Base-by-base conservation (phyloP, 2,113 vertebrate species). In the Petrocephalus microphthalmus region DNA sequence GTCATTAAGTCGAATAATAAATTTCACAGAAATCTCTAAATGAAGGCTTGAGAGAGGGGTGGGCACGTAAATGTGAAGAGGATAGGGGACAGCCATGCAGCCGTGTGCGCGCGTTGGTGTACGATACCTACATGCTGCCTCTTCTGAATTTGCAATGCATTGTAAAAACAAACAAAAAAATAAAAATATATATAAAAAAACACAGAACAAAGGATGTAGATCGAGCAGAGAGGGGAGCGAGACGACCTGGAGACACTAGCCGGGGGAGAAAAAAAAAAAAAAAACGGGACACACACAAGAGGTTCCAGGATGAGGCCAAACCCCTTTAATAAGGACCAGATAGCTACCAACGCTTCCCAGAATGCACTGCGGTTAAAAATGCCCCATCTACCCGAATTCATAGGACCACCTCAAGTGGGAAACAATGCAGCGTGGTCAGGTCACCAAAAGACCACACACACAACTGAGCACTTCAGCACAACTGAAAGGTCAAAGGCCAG, bases 171-270 rank as follows among this genome's bases (percentile, higher is more conserved):
- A 78, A 84, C 8, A 84, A 20, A 84, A 22, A 71, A 11, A n/a
- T 10, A 71, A 29, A 71, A 51, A 78, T 22, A 45, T 45, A 51
- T 20, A 84, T 33, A 85, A 42, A 85, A 85, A 85, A 33, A 94
- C 95, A 94, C 92, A 92, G 94, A 91, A 91, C 92, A 91, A 94
- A 92, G 94, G 90, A 95, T 92, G 93, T 87, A 93, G 92, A 94
- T 93, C 95, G 94, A 95, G 94, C 93, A 88, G 93, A 93, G 87
- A 91, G 93, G 94, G 90, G 88, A 86, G 53, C 92, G 90, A 93
- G 51, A 85, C n/a, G 90, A 93, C 91, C 91, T 92, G 93, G 90
- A 91, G 87, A 94, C 91, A 94, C 7, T 91, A 92, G 89, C 67
- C 89, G 51, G 60, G 83, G 22, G 33, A 81, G 60, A 53, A 17